These are phyloP conservation scores for Unio pictorum DNA, from an alignment of 2,888 invertebrate genomes.

Conservation along the genomic window DNA sequence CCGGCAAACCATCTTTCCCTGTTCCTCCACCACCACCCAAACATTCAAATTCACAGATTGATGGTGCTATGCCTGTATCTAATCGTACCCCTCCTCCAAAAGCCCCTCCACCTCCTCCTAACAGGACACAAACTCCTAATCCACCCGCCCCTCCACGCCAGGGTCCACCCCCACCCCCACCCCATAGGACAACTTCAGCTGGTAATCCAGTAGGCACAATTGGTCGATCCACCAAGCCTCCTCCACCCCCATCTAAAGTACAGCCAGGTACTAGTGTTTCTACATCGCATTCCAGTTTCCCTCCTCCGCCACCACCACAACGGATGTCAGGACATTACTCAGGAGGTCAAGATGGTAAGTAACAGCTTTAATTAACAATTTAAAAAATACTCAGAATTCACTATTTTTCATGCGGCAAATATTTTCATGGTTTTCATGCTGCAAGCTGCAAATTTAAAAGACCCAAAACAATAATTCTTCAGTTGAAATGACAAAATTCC, in stretches of 20 bases:
- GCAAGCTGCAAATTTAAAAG: too few relatives aligned
- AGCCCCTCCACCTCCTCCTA: conserved; percentile 5
- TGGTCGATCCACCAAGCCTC: conserved; percentile 17
- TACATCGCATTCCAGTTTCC: conserved; percentile 5
- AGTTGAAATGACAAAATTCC: too few relatives aligned
- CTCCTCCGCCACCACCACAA: conserved; percentile 42
- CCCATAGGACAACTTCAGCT: conserved; percentile 39
- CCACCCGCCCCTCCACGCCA: neutral
- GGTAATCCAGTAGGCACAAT: conserved; percentile 1
- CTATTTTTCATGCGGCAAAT: too few relatives aligned
- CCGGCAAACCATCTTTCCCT: conserved; percentile 19
- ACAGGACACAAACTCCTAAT: neutral
- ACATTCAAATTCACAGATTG: conserved; percentile 9
- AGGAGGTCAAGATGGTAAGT: conserved; percentile 49
- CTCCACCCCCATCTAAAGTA: conserved; percentile 13
- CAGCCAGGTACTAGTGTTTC: conserved; percentile 11
- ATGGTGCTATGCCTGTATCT: conserved; percentile 18
- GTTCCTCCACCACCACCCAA: conserved; percentile 37
- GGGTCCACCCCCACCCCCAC: conserved; percentile 56
- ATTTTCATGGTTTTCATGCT: too few relatives aligned
- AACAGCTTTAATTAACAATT: conserved; percentile 2
- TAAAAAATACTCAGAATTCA: neutral
- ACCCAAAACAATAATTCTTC: too few relatives aligned
- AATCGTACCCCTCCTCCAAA: conserved; percentile 5
- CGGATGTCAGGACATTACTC: conserved; percentile 44